Evolutionary conservation across 2,888 invertebrate species (phyloP), one percentile per base, ranked within the genome.

Genomic region (Athripsodes cinereus): DNA sequence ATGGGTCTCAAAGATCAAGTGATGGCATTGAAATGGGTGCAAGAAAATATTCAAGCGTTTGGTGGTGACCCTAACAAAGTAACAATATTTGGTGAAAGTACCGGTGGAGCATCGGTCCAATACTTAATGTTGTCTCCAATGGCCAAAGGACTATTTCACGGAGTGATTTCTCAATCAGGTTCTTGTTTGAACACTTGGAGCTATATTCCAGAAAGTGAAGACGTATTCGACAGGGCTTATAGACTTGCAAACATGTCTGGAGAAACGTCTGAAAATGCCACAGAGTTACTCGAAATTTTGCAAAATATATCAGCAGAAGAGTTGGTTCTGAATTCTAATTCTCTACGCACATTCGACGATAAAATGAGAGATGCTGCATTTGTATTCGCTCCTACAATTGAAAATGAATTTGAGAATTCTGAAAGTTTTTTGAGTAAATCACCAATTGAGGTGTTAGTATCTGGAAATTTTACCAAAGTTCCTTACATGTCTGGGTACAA

Each of bases 111-210:
- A 2, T 74, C 78, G 1, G 74, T 77, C 1, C 76, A 78, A 64
- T 77, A 75, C 62, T 69, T 75, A 5, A 66, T 77, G 56, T 55
- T 79, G 22, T 78, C 79, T 1, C 74, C 74, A 2, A 70, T 71
- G 67, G 70, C 75, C 2, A 70, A 71, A 69, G 81, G 80, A 16
- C 67, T 81, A 35, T 82, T 80, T 59, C 80, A 80, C 60, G 76
- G 75, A 70, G 76, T 75, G 1, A 80, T 82, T 57, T 72, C 78
- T 8, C 79, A 80, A 66, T 81, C 81, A n/a, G 81, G 79, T 0
- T 75, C 78, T 0, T 72, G 78, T 8, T 64, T 82, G 44, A 66
- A 72, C 40, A 73, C 71, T n/a, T 81, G 80, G 80, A 78, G 77
- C 44, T 73, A 73, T 54, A 68, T 64, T 8, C 53, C 60, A 5